Evolutionary conservation across 92 coral and sea anemone species (phyloP).

Genomic region (Metridium senile): DNA sequence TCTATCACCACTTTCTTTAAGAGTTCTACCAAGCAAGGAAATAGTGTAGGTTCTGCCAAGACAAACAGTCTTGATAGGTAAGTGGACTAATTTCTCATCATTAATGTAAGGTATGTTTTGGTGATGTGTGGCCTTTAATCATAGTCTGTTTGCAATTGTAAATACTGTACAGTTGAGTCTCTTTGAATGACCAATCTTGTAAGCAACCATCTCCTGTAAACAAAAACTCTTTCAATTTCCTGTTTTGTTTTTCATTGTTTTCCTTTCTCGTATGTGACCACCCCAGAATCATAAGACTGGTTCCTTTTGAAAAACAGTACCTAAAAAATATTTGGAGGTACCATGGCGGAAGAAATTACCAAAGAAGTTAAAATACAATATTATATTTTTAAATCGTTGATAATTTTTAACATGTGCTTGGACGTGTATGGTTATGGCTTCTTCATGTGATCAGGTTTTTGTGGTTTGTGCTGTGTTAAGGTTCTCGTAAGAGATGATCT

Average conservation of each 20-base stretch:
- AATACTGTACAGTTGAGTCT: neutral
- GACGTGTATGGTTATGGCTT: neutral
- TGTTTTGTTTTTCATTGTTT: no score
- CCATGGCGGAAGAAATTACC: neutral
- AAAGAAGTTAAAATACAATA: no score
- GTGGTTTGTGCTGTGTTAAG: neutral
- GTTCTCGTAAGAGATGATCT: no score
- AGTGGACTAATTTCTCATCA: neutral
- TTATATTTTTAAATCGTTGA: neutral
- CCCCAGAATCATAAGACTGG: no score
- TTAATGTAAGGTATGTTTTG: neutral
- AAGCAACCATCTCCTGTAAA: no score
- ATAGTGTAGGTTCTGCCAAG: neutral
- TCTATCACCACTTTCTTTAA: conserved; percentile 86
- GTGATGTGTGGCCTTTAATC: neutral
- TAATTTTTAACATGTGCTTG: no score
- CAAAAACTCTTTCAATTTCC: no score
- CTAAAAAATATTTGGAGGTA: neutral
- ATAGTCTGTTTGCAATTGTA: neutral
- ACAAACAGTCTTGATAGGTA: conserved; percentile 36
- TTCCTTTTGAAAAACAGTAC: no score
- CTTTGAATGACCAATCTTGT: neutral
- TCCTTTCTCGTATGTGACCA: no score
- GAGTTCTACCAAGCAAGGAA: conserved; percentile 32
- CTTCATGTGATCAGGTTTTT: neutral